A percentile compares a stretch with the other conserved stretches of the same genome.
Conservation (phyloP, 2,888 invertebrate species). For the Gymnoscelis rufifasciata region DNA sequence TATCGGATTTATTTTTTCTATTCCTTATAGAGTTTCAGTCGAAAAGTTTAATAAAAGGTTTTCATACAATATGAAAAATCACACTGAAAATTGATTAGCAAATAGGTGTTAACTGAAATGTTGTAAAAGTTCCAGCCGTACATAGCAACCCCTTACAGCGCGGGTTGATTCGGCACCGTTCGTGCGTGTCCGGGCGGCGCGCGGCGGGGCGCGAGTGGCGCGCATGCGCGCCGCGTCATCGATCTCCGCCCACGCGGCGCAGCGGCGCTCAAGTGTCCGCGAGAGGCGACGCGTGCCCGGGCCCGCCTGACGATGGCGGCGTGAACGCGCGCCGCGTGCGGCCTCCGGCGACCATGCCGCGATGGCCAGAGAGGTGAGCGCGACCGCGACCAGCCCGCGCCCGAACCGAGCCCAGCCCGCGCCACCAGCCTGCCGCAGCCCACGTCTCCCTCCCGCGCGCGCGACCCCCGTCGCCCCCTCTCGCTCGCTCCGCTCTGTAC, state of each 20-base stretch:
- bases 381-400: conserved; percentile 10
- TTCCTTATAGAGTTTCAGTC: no score
- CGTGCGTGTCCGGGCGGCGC: conserved; percentile 33
- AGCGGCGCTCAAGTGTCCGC: conserved; percentile 58
- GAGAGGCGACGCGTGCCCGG: conserved; percentile 71
- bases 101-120: no score
- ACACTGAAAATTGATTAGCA: no score
- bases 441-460: conserved; percentile 37
- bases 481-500: conserved; percentile 42
- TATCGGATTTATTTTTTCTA: no score
- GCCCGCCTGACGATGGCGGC: conserved; percentile 73
- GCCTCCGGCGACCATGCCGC: conserved; percentile 83
- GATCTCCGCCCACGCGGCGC: conserved; percentile 58
- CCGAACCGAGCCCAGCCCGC: conserved; percentile 13
- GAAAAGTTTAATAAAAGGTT: no score
- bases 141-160: conserved; percentile 16
- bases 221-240: conserved; percentile 55
- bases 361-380: conserved; percentile 85
- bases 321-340: conserved; percentile 78
- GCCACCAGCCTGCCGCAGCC: conserved; percentile 14
- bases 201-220: conserved; percentile 27
- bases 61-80: no score
- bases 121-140: background rate
- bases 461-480: conserved; percentile 39
- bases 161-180: conserved; percentile 25